Percentiles rank a stretch among this genome's conserved stretches.
These are phyloP conservation scores for Stratiolaelaps scimitus DNA, from an alignment of 1,140 invertebrate species.

Conservation along the genomic window DNA sequence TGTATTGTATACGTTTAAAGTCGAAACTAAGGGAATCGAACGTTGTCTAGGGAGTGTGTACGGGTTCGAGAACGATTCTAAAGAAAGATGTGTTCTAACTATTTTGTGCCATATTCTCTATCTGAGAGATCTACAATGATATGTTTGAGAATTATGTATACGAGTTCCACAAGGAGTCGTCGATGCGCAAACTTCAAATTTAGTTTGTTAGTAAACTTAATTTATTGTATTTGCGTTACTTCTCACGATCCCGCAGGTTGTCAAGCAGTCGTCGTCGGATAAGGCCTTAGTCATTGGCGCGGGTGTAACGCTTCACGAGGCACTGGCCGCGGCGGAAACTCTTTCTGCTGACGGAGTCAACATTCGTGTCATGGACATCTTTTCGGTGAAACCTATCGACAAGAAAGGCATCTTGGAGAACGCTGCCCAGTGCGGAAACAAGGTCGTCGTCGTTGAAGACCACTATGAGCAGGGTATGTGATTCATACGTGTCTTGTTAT, in stretches of 20 bases:
- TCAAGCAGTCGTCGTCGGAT: constrained; percentile 59
- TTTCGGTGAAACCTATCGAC: constrained; percentile 93
- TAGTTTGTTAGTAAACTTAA: constrained; percentile 7
- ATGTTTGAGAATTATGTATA: too few species aligned
- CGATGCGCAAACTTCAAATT: too few species aligned
- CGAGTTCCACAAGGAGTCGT: too few species aligned
- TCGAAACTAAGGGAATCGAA: too few species aligned
- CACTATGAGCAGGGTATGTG: constrained; percentile 80
- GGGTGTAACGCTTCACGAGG: constrained; percentile 84
- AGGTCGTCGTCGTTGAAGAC: constrained; percentile 86
- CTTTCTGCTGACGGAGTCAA: constrained; percentile 53
- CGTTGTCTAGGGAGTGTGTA: too few species aligned
- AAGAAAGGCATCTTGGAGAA: constrained; percentile 57
- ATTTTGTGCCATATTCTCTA: too few species aligned
- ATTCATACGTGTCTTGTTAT: too few species aligned
- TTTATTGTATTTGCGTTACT: background rate
- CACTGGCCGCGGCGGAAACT: constrained; percentile 64
- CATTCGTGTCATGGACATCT: constrained; percentile 74
- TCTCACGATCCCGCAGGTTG: constrained; percentile 44
- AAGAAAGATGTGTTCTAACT: too few species aligned
- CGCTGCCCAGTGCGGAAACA: constrained; percentile 63
- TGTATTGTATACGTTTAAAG: too few species aligned
- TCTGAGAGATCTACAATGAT: too few species aligned
- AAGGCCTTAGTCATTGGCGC: constrained; percentile 71
- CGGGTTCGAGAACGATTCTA: too few species aligned